Base-by-base conservation (phyloP, 2,888 invertebrate genomes). In the Chrysolina oricalcia region DNA sequence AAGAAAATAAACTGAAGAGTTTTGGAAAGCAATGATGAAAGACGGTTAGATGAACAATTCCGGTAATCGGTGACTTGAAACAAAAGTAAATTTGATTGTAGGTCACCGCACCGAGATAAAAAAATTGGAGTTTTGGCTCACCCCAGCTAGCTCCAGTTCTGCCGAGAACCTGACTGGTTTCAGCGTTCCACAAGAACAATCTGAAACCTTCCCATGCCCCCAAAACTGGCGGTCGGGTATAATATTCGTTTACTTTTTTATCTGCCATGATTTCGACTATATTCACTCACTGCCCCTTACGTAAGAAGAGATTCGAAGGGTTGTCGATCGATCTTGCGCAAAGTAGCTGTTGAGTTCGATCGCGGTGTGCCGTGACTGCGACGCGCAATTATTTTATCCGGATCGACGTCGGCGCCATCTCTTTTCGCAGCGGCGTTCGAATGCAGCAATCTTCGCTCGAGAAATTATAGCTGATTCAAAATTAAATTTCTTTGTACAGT, bases 131-230 rank as follows among this genome's bases (percentile, higher is more conserved):
- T 13, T 21, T 23, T 13, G 0, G 5, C 97, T 96, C 89, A 97
- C 97, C 96, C 98, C 98, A 98, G 90, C 97, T 97, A 87, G 94
- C 91, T 84, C 95, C 97, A 79, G 97, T 97, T 85, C 98, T 93
- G 85, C 98, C 98, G 84, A 98, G 91, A 89, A 97, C 94, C 90
- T 97, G 96, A 87, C 94, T 94, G 78, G 97, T 97, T 90, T 97
- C 97, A 84, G 95, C 93, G 91, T 98, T 96, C 94, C 95, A 98
- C 83, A 98, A 89, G 91, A 97, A 98, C 87, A 92, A 90, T 89
- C 92, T 93, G 91, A 96, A 94, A 86, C 93, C 92, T 90, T 96
- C 95, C 96, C 96, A 96, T 92, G 92, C 93, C 82, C 95, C 94
- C 85, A 96, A 92, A 88, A 94, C 94, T 78, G 94, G 94, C 84